Conservation (phyloP, 2,113 vertebrate genomes). For the Poecilia latipinna region DNA sequence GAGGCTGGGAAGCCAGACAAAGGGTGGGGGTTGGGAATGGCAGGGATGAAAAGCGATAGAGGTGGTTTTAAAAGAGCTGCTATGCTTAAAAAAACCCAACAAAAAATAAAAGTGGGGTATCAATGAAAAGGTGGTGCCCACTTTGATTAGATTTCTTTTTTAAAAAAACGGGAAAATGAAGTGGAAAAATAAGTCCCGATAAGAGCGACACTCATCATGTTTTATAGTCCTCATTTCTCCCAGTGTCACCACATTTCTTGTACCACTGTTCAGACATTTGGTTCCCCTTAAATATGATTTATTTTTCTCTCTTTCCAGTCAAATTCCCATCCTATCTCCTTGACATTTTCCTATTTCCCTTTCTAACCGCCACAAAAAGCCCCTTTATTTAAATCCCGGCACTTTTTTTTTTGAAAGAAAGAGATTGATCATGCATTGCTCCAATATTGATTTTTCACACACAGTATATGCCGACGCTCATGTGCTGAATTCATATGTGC, state of each 20-base stretch:
- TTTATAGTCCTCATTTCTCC: conserved; percentile 57
- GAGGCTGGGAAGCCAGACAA: conserved; percentile 59
- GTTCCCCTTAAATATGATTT: conserved; percentile 62
- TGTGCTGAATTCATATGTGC: conserved; percentile 40
- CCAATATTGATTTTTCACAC: conserved; percentile 42
- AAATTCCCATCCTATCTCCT: conserved; percentile 17
- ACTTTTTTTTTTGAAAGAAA: not conserved
- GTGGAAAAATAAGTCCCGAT: too few relatives aligned
- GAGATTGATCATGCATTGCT: conserved; percentile 21
- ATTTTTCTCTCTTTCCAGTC: conserved; percentile 16
- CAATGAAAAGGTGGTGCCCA: conserved; percentile 35
- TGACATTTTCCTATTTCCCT: not conserved
- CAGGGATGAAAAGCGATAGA: conserved; percentile 40
- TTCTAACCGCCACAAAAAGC: conserved; percentile 7
- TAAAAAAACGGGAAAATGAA: conserved; percentile 41
- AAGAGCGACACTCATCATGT: conserved; percentile 10
- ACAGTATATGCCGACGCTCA: not conserved
- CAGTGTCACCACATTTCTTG: conserved; percentile 51
- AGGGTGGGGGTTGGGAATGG: conserved; percentile 62
- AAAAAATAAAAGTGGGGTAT: not conserved
- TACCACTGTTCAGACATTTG: conserved; percentile 67
- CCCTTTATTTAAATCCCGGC: conserved; percentile 1
- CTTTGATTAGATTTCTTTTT: conserved; percentile 34
- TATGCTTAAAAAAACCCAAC: conserved; percentile 10
- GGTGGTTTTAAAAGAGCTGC: not conserved